Evolutionary conservation across 2,113 vertebrate genomes (phyloP).

Genomic region (Dendrocopos noguchii): DNA sequence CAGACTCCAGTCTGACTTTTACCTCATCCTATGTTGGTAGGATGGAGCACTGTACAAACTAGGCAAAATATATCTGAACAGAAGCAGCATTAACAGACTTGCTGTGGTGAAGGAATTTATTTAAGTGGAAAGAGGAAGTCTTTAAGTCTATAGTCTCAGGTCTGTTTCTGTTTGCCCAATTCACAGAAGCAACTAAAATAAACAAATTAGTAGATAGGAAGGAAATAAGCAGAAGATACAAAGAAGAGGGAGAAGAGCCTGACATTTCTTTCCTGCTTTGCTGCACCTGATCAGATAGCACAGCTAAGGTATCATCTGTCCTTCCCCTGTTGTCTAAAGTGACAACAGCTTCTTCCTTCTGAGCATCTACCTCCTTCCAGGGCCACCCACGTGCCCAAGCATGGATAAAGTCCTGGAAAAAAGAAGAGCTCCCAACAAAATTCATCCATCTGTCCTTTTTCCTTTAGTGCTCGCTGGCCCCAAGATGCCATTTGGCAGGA

Average conservation of each 20-base stretch:
- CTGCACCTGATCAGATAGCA: background rate
- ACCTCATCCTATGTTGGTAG: background rate
- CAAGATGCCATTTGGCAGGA: background rate
- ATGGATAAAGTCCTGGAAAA: background rate
- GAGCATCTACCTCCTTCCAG: background rate
- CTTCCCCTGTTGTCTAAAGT: background rate
- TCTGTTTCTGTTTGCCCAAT: constrained; percentile 6
- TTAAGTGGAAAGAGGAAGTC: constrained; percentile 38
- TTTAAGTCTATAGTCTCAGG: background rate
- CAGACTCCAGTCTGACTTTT: constrained; percentile 1
- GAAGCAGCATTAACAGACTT: background rate
- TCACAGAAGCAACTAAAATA: background rate
- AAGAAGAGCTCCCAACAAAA: background rate
- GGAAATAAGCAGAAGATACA: background rate
- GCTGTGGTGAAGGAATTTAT: background rate
- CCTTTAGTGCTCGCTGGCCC: background rate
- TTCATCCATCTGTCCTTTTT: background rate
- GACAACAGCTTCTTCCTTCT: background rate
- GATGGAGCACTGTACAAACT: background rate
- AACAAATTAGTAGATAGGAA: background rate
- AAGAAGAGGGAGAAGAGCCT: background rate
- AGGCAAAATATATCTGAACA: background rate
- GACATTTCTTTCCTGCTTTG: background rate
- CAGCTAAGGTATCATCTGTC: background rate
- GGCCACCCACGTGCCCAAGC: background rate